These are phyloP conservation scores for Spodoptera picta DNA, from an alignment of 2,888 invertebrate genomes.

Conservation along the genomic window DNA sequence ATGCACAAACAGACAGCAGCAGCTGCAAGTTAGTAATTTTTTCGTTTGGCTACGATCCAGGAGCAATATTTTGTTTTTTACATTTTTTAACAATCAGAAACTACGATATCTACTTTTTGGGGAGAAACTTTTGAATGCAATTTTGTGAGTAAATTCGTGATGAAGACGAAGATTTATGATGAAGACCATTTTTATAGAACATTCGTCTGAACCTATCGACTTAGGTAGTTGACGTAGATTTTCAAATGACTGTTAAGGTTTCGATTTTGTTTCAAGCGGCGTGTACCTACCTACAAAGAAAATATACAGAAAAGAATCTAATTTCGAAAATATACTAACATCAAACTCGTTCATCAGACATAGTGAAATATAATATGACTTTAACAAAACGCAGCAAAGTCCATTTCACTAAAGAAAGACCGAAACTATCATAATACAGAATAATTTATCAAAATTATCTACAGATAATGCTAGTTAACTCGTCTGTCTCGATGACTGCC, in stretches of 20 bases:
- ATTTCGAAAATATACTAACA: too few species aligned
- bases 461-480: slow-evolving; percentile 12
- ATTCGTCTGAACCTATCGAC: too few species aligned
- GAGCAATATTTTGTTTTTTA: slow-evolving; percentile 19
- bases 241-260: too few species aligned
- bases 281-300: too few species aligned
- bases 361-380: neutral
- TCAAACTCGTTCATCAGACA: too few species aligned
- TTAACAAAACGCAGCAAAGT: slow-evolving; percentile 12
- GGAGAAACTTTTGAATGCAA: slow-evolving; percentile 1
- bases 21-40: slow-evolving; percentile 38
- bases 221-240: too few species aligned
- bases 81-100: slow-evolving; percentile 37
- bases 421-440: slow-evolving; percentile 6
- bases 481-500: too few species aligned
- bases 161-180: too few species aligned
- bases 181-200: too few species aligned
- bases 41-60: slow-evolving; percentile 46
- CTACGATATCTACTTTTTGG: neutral
- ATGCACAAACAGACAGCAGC: slow-evolving; percentile 48
- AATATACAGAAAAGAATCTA: too few species aligned
- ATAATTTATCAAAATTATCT: slow-evolving; percentile 48
- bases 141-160: slow-evolving; percentile 1
- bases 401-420: neutral
- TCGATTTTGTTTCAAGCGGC: too few species aligned